Evolutionary conservation across 1,140 invertebrate species (phyloP), one percentile per base, ranked within the genome.

Genomic region (Brachionus rubens): DNA sequence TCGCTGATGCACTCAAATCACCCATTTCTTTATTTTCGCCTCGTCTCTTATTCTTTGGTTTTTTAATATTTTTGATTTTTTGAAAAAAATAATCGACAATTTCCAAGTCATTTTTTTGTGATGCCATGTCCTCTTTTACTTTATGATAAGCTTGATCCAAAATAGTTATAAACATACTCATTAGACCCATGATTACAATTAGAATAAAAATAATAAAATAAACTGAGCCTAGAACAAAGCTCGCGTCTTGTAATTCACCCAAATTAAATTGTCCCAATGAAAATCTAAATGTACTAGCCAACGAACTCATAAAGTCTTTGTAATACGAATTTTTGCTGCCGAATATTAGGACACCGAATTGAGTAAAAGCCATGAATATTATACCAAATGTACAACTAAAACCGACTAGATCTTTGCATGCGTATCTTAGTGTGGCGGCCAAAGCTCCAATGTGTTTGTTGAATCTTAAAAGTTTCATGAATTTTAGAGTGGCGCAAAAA

Each of bases 401-500:
- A 7, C 80, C 79, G 67, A 82, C 81, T 7, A 83, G 77, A 56
- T 83, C 82, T 43, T 81, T 81, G 5, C 78, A 77, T 16, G 81
- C 79, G 1, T 80, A 56, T 36, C 78, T 78, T 21, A 84, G 75
- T 3, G 83, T 84, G 21, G 81, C 80, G 3, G 82, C 81, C 19
- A 85, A 78, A 81, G 84, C 83, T 43, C 79, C 80, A 80, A 85
- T 83, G 67, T 82, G 82, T 52, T 81, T 80, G 80, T 87, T 87
- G 78, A 87, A 87, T 78, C 86, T 81, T 28, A 87, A 80, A 12
- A 87, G 79, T 77, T 86, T 85, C 36, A 86, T 82, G 78, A 87
- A 86, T 78, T 87, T 86, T 56, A 87, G 79, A n/a, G 86, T 87
- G 24, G 84, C 82, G 16, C 86, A 79, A 78, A 87, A 87, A 14